Evolutionary conservation across 92 coral and sea anemone species (phyloP).

Genomic region (Epizoanthus illoricatus): DNA sequence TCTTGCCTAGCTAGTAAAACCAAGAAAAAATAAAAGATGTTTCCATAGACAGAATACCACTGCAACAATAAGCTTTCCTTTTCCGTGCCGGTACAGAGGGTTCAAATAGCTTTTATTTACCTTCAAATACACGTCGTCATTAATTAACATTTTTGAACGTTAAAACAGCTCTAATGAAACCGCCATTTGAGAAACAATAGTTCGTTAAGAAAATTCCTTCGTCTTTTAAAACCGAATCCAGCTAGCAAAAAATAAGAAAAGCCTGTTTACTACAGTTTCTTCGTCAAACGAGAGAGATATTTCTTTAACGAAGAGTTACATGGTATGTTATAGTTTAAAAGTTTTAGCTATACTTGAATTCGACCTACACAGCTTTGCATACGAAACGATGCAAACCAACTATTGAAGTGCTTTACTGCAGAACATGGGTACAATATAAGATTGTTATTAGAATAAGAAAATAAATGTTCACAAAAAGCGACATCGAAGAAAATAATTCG

Average conservation of each 20-base stretch:
- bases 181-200: constrained; percentile 8
- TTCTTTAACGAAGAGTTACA: too few species aligned
- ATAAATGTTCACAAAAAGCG: too few species aligned
- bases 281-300: too few species aligned
- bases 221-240: background rate
- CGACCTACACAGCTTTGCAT: too few species aligned
- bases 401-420: too few species aligned
- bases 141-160: background rate
- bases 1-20: background rate
- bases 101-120: background rate
- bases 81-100: background rate
- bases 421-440: too few species aligned
- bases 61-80: background rate
- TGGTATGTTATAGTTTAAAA: too few species aligned
- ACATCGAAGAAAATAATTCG: too few species aligned
- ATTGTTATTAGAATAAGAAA: too few species aligned
- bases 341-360: too few species aligned
- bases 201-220: constrained; percentile 13
- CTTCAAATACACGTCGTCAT: constrained; percentile 2
- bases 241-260: background rate
- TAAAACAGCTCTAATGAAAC: background rate
- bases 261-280: too few species aligned
- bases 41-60: background rate
- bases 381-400: too few species aligned
- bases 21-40: background rate